phyloP scores from a whole-genome alignment of 2,113 vertebrate genomes.

The Ammospiza caudacuta region DNA sequence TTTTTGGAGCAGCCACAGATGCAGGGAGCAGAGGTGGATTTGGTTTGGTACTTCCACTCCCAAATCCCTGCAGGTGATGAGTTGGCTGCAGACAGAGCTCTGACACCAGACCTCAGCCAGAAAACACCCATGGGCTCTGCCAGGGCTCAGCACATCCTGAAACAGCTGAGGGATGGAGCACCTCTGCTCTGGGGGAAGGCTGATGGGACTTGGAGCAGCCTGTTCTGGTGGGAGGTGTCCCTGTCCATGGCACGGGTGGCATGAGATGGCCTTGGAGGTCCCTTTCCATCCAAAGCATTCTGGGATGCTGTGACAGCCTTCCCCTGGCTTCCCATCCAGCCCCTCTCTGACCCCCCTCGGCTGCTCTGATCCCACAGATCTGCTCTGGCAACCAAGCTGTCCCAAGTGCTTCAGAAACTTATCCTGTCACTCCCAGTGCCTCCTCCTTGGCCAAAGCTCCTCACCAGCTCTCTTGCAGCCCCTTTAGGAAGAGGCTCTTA shows the following conservation, averaged over 20 bases:
- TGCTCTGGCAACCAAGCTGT: neutral
- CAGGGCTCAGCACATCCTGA: neutral
- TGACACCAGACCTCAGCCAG: neutral
- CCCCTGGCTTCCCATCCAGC: neutral
- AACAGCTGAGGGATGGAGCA: neutral
- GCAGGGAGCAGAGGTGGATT: neutral
- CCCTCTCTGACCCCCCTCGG: accelerated
- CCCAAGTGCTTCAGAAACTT: neutral
- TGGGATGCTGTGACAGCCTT: neutral
- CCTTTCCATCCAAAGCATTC: neutral
- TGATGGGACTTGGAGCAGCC: neutral
- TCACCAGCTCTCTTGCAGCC: neutral
- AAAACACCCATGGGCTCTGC: neutral
- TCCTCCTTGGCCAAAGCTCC: neutral
- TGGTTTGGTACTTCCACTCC: neutral
- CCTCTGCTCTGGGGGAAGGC: neutral
- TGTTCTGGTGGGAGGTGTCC: neutral
- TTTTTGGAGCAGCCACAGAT: neutral
- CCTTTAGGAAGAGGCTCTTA: neutral
- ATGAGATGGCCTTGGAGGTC: neutral
- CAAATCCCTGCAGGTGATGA: neutral
- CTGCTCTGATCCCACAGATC: neutral
- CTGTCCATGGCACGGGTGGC: neutral
- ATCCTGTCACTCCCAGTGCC: neutral
- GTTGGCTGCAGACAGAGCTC: accelerated